These are phyloP conservation scores for Parambassis ranga DNA, from an alignment of 2,797 vertebrate species.

Conservation along the genomic window DNA sequence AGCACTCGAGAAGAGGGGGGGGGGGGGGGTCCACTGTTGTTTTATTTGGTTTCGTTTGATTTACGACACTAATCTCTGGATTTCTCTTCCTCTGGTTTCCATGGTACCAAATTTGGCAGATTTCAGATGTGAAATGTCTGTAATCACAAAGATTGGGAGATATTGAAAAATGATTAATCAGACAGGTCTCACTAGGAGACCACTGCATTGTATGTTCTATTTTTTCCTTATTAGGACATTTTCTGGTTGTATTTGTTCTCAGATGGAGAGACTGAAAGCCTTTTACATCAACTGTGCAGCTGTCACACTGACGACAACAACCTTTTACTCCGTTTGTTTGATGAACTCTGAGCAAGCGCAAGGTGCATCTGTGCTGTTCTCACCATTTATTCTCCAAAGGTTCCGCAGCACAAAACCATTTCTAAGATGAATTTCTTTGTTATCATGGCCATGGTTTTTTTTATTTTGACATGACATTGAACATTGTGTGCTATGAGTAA, in stretches of 20 bases:
- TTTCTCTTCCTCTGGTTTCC: constrained; percentile 44
- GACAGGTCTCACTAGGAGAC: constrained; percentile 1
- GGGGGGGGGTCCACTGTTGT: not conserved
- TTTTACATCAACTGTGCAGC: constrained; percentile 11
- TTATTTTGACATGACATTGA: not conserved
- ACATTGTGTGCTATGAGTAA: not conserved
- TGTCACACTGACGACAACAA: constrained; percentile 19
- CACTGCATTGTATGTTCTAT: not conserved
- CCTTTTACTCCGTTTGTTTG: constrained; percentile 34
- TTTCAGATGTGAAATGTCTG: constrained; percentile 8
- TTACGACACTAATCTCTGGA: constrained; percentile 16
- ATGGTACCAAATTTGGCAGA: constrained; percentile 38
- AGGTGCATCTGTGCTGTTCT: constrained; percentile 39
- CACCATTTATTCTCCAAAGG: constrained; percentile 7
- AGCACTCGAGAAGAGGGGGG: not conserved
- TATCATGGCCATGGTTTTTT: not conserved
- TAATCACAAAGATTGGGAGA: constrained; percentile 33
- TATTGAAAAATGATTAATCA: constrained; percentile 66
- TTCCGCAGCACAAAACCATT: not conserved
- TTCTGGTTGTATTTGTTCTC: not conserved
- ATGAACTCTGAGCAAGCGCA: constrained; percentile 25
- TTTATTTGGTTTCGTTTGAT: constrained; percentile 61
- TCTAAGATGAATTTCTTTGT: not conserved
- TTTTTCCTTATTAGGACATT: not conserved
- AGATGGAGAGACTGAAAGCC: not conserved